Evolutionary conservation across 1,140 invertebrate species (phyloP), one percentile per base, ranked within the genome.

Genomic region (Tetramorium alpestre): DNA sequence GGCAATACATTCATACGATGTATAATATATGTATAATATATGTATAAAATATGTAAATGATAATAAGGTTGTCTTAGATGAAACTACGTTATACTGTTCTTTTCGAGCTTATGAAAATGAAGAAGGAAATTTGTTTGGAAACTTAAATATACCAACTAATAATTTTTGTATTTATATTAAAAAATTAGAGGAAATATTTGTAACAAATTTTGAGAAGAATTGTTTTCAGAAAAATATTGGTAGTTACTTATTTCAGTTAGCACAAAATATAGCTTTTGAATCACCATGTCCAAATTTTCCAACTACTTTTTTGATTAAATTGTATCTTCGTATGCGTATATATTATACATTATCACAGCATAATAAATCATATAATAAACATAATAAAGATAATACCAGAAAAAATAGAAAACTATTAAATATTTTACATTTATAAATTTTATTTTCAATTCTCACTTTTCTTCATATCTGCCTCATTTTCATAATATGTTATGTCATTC

Each of bases 251-350:
- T 16, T 49, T 28, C 0, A 70, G 11, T 6, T 47, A 28, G 41
- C 22, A 1, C 67, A 49, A 3, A 22, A n/a, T 16, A 6, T 69
- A 13, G 10, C 6, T 69, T 69, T 69, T 69, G 41, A 47, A 16
- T 4, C 25, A 0, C 44, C 67, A 11, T 70, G 67, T 70, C 44
- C 22, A 1, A 11, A 70, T 49, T 69, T 69, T 47, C 65, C 65
- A 0, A 69, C 4, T 11, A 41, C 2, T 22, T 69, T 28, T 69
- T 7, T 47, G 2, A 44, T 69, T 2, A 69, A 69, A 69, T 16
- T 69, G 13, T 69, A 47, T 70, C 11, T 70, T 1, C 67, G 67
- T 11, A 70, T 70, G 67, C 67, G 67, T 70, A 70, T 70, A 16
- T 70, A 70, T 47, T 70, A 2, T 47, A 49, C 22, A 16, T 70